Base-by-base conservation (phyloP, 2,888 invertebrate genomes). In the Autographa pulchrina region DNA sequence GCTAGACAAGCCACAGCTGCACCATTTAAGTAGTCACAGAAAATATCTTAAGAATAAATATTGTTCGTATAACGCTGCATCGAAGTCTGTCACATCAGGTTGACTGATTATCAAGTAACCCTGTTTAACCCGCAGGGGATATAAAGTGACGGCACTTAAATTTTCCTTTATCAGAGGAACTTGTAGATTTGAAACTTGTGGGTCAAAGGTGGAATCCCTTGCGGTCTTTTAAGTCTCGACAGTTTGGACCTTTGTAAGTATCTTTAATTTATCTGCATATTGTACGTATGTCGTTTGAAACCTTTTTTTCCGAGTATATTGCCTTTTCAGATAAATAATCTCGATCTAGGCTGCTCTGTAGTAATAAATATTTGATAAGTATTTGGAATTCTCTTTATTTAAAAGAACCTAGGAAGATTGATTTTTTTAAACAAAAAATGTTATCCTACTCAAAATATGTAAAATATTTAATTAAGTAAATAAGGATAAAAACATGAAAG, bases 181-280 rank as follows among this genome's bases (percentile, higher is more conserved):
- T 72, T 64, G 41, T 63, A 69, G 74, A 74, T 75, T 78, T 75
- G 62, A 73, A 81, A 82, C 68, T 77, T 72, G 64, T 43, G 82
- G 75, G 82, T 72, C 67, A 59, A 66, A 77, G 70, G 68, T 70
- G 59, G 58, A 71, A 75, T 79, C 77, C 81, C 79, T 68, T 74
- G 72, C 72, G 77, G 83, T 81, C 52, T 74, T 72, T 82, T 79
- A 75, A 73, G 70, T 70, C 68, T 38, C 62, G 72, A 73, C 66
- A 80, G 54, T 62, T 70, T 25, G 18, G 31, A 62, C 69, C 63
- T 43, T 52, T 54, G 62, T 69, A 67, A 68, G 72, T 72, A 82
- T 65, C 70, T 59, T 66, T 73, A 70, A 82, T 76, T 65, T 77
- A 74, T 74, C 74, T 74, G 60, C 68, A 66, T 72, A 18, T 71